These are phyloP conservation scores for Cydia splendana DNA, from an alignment of 1,140 invertebrate genomes.

Conservation along the genomic window DNA sequence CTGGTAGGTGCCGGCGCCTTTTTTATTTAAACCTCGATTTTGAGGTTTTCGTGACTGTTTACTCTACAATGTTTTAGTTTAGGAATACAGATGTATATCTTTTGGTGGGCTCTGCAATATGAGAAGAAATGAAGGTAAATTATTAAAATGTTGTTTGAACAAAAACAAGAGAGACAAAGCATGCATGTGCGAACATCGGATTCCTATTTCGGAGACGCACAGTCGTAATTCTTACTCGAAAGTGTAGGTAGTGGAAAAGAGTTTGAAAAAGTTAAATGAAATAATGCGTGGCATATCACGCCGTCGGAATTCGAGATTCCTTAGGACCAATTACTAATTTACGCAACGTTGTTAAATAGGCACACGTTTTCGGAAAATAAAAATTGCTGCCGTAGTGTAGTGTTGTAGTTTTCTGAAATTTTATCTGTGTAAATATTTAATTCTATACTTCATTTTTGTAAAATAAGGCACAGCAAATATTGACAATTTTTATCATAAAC, in stretches of 20 bases:
- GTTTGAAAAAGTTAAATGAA: constrained; percentile 19
- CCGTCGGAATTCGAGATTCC: not conserved
- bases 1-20: not conserved
- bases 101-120: too few relatives aligned
- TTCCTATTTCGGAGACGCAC: not conserved
- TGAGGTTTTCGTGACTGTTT: too few relatives aligned
- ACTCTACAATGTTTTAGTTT: too few relatives aligned
- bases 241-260: constrained; percentile 5
- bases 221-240: not conserved
- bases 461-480: too few relatives aligned
- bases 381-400: not conserved
- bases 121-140: too few relatives aligned
- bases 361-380: not conserved
- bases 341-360: too few relatives aligned
- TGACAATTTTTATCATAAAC: too few relatives aligned
- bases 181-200: not conserved
- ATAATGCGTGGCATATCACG: not conserved
- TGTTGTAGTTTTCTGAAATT: too few relatives aligned
- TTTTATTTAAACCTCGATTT: too few relatives aligned
- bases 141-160: too few relatives aligned
- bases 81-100: too few relatives aligned
- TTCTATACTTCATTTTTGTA: not conserved
- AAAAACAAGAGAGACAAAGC: constrained; percentile 6
- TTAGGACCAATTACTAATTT: not conserved
- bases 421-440: not conserved